Evolutionary conservation across 2,888 invertebrate genomes (phyloP).

Genomic region (Nomada flava): DNA sequence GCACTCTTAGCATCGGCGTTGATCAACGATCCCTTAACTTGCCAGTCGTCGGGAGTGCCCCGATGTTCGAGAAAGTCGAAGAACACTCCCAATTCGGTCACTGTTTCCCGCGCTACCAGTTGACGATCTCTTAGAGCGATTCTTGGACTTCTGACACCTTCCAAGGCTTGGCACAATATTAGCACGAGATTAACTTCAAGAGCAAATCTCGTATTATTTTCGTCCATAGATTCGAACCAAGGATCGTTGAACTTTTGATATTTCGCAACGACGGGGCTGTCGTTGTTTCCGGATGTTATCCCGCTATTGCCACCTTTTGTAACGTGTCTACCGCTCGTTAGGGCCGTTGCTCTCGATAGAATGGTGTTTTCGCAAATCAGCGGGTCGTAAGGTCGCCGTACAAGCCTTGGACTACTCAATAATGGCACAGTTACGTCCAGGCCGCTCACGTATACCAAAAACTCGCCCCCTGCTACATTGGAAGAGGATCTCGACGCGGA

Average conservation of each 20-base stretch:
- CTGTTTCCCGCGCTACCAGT: constrained; percentile 81
- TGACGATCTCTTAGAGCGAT: constrained; percentile 81
- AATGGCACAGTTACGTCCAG: constrained; percentile 79
- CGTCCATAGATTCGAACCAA: constrained; percentile 83
- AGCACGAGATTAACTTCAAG: constrained; percentile 82
- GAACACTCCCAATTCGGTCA: constrained; percentile 81
- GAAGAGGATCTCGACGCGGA: constrained; percentile 61
- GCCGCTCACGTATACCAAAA: constrained; percentile 77
- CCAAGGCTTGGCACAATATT: constrained; percentile 81
- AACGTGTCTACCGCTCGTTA: constrained; percentile 75
- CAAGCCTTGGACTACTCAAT: constrained; percentile 79
- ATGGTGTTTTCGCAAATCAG: constrained; percentile 83
- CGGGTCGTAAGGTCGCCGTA: constrained; percentile 82
- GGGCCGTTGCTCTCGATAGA: constrained; percentile 79
- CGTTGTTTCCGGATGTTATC: constrained; percentile 21
- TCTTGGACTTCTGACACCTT: constrained; percentile 81
- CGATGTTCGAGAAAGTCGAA: constrained; percentile 82
- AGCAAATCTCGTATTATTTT: constrained; percentile 81
- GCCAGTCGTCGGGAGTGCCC: constrained; percentile 74
- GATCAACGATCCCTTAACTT: constrained; percentile 71
- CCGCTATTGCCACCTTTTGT: constrained; percentile 67
- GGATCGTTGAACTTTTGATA: constrained; percentile 75
- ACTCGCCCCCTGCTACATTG: constrained; percentile 62
- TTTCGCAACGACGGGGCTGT: constrained; percentile 59
- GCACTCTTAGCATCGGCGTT: constrained; percentile 72